A percentile compares a stretch with the other conserved stretches of the same genome.
Evolutionary conservation across 92 coral and sea anemone genomes (phyloP).

Genomic region (Siderastrea siderea): DNA sequence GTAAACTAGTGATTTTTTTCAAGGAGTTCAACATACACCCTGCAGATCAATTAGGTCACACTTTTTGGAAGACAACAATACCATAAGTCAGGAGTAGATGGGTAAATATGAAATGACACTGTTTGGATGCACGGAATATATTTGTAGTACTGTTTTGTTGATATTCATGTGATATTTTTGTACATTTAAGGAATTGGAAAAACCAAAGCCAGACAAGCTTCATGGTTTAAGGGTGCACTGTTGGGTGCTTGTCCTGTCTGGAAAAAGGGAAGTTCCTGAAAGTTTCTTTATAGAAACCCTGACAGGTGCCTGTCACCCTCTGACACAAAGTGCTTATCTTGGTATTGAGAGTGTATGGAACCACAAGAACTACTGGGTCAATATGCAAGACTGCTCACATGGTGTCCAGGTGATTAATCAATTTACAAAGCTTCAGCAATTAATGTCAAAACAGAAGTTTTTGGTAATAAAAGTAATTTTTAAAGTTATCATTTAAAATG

Average conservation of each 20-base stretch:
- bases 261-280: constrained; percentile 99
- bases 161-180: not conserved
- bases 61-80: too few relatives aligned
- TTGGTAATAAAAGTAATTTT: too few relatives aligned
- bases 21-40: too few relatives aligned
- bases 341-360: constrained; percentile 99
- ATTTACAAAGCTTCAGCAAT: too few relatives aligned
- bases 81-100: too few relatives aligned
- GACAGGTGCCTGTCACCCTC: constrained; percentile 91
- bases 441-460: too few relatives aligned
- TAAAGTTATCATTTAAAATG: too few relatives aligned
- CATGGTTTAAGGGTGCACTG: constrained; percentile 97
- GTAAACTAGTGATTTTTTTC: too few relatives aligned
- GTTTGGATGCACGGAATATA: not conserved
- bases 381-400: constrained; percentile 98
- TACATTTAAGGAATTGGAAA: constrained; percentile 88
- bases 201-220: constrained; percentile 97
- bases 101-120: not conserved
- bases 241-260: constrained; percentile 98
- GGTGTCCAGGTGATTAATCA: constrained; percentile 81
- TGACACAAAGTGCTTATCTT: constrained; percentile 83
- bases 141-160: not conserved
- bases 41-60: too few relatives aligned
- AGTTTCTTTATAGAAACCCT: constrained; percentile 96
- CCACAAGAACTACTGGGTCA: constrained; percentile 98